Conservation (phyloP, 2,113 vertebrate species). For the Anser cygnoides region DNA sequence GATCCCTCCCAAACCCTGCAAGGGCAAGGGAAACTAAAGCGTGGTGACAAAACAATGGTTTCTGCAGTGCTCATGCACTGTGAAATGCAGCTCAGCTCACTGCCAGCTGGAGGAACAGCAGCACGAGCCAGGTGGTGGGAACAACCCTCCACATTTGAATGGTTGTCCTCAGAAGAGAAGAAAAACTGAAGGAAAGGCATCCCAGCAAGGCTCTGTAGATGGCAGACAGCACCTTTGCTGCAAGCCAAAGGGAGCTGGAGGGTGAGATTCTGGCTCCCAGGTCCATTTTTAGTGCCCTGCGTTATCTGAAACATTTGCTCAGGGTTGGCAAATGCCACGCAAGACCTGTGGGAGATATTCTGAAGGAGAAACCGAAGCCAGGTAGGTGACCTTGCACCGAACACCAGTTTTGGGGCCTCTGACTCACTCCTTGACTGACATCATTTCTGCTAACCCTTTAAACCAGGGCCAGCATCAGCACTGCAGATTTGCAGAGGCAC, state of each 20-base stretch:
- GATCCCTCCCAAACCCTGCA: not conserved
- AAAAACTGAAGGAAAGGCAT: not conserved
- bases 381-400: not conserved
- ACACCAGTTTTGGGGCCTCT: not conserved
- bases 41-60: not conserved
- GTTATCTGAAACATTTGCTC: not conserved
- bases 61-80: not conserved
- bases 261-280: not conserved
- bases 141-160: not conserved
- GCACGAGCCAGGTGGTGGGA: not conserved
- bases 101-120: not conserved
- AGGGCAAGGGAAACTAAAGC: not conserved
- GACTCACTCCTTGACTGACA: not conserved
- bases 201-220: not conserved
- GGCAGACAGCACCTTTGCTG: not conserved
- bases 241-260: not conserved
- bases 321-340: not conserved
- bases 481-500: slow-evolving; percentile 28
- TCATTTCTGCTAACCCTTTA: not conserved
- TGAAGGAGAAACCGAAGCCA: not conserved
- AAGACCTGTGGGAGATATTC: not conserved
- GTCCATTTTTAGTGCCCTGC: not conserved
- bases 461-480: not conserved
- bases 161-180: not conserved
- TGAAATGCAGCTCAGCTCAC: not conserved